Percentiles rank a stretch among this genome's conserved stretches.
Evolutionary conservation across 2,797 vertebrate species (phyloP).

Genomic region (Enteromius unitaeniatus): DNA sequence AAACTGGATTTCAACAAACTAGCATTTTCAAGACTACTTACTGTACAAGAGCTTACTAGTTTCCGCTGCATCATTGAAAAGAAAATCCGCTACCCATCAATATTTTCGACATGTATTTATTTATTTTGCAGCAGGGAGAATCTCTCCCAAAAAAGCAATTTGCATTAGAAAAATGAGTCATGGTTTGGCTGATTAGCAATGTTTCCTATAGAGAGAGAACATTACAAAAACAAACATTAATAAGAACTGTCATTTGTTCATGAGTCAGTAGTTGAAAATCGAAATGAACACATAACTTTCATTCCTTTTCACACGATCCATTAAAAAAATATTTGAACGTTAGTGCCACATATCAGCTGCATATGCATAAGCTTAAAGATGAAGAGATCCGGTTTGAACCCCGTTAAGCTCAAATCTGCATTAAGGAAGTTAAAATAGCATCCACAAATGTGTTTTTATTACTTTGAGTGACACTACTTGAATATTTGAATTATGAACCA

Average conservation of each 20-base stretch:
- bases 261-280: too few relatives aligned
- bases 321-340: too few relatives aligned
- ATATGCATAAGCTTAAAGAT: too few relatives aligned
- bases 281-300: too few relatives aligned
- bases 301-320: too few relatives aligned
- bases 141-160: neutral
- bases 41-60: neutral
- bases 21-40: neutral
- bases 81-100: neutral
- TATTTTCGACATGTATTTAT: neutral
- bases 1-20: neutral
- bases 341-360: too few relatives aligned
- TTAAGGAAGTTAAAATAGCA: too few relatives aligned
- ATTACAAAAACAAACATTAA: neutral
- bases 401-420: too few relatives aligned
- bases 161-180: neutral
- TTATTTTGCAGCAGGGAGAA: neutral
- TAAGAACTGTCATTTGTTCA: neutral
- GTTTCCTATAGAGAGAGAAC: neutral
- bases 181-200: neutral
- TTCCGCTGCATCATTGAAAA: neutral
- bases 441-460: too few relatives aligned
- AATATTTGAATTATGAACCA: too few relatives aligned
- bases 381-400: too few relatives aligned
- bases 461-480: too few relatives aligned